Conservation (phyloP, 2,113 vertebrate species). For the Pycnonotus jocosus region DNA sequence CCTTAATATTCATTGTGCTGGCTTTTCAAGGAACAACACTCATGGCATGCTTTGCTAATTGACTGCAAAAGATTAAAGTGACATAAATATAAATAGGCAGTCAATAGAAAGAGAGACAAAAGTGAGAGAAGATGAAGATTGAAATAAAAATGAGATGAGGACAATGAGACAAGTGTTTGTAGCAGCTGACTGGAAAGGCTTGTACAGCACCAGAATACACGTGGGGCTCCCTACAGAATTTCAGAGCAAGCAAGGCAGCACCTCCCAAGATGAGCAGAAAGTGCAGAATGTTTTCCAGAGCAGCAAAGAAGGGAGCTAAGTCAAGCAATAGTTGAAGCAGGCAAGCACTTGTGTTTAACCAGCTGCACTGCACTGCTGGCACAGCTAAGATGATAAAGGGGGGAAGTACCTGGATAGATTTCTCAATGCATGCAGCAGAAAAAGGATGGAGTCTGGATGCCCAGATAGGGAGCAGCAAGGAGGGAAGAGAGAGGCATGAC, state of each 20-base stretch:
- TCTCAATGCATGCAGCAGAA: not conserved
- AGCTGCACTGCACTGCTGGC: not conserved
- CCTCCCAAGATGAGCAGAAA: not conserved
- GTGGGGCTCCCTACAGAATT: not conserved
- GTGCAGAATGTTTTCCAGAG: not conserved
- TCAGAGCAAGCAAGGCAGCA: not conserved
- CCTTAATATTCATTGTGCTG: not conserved
- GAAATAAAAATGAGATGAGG: not conserved
- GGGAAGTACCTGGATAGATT: not conserved
- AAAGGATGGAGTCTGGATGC: not conserved
- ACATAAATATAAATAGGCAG: not conserved
- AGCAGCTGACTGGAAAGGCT: not conserved
- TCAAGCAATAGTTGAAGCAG: not conserved
- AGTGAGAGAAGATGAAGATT: not conserved
- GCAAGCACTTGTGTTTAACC: not conserved
- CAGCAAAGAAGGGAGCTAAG: not conserved
- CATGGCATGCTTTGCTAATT: not conserved
- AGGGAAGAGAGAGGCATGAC: not conserved
- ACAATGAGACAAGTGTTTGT: not conserved
- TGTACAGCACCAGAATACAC: rapidly evolving
- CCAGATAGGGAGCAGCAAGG: not conserved
- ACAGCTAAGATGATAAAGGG: not conserved
- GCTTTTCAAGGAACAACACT: not conserved
- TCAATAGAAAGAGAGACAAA: not conserved
- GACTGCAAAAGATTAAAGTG: not conserved